Evolutionary conservation across 1,140 invertebrate genomes (phyloP), one percentile per base, ranked within the genome.

Genomic region (Tetranychus cinnabarinus): DNA sequence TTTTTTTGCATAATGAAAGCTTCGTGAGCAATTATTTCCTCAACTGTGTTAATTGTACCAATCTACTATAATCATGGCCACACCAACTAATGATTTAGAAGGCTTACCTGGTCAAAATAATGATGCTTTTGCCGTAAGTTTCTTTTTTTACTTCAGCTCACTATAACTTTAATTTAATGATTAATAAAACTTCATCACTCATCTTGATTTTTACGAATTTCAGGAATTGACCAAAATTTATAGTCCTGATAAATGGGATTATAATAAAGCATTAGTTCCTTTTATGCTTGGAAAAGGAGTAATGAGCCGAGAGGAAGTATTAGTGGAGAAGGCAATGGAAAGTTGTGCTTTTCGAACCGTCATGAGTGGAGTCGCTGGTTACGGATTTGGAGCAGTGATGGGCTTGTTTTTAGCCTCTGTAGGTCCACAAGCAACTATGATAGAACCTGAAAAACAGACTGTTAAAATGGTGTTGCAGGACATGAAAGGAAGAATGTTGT

Each of bases 381-480:
- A 88, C 77, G 91, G 84, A 59, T 75, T 97, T 59, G 93, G 93
- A 63, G 86, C 82, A 60, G 89, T 83, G 3, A 83, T 98, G 67
- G 93, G 93, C 65, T 73, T 97, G 47, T 97, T 98, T 73, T 86
- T 90, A 35, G 87, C 92, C 5, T 91, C 88, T 64, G 84, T 97
- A 12, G 92, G 92, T 74, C 91, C 92, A 35, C 85, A 83, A 68
- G 79, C 85, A 58, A 72, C 73, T 23, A 67, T 68, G 31, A 78
- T 83, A 48, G 85, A 84, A 69, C 74, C 76, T 12, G 84, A 86
- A 70, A 82, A 81, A 66, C 88, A 90, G 74, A 84, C 83, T 13
- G 86, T 83, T 0, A 72, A 80, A 65, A 82, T 89, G 74, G 82
- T 91, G 54, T 79, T 92, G 62, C 73, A 79, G 52, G 95, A 98